A percentile compares a stretch with the other conserved stretches of the same genome.
Conservation (phyloP, 2,113 vertebrate species). For the Phyllostomus hastatus region DNA sequence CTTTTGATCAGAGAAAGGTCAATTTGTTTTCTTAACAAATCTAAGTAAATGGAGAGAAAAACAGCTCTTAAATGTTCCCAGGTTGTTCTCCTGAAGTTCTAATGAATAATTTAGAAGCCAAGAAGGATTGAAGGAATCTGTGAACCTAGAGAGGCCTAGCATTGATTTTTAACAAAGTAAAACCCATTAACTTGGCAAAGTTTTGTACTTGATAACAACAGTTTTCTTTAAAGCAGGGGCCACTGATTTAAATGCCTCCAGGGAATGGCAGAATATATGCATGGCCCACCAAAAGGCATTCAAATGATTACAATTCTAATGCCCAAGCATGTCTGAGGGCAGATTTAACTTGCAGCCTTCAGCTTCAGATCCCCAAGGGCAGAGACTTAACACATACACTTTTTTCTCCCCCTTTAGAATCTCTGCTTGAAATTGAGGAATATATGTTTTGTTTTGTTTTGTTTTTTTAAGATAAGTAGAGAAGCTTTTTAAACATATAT, state of each 20-base stretch:
- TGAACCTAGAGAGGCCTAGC: not conserved
- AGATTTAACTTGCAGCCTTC: not conserved
- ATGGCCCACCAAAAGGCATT: not conserved
- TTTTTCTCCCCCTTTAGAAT: not conserved
- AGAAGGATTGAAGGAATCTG: not conserved
- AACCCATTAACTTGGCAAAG: slow-evolving; percentile 32
- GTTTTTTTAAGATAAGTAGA: not conserved
- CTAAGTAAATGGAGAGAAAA: slow-evolving; percentile 10
- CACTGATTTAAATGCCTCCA: not conserved
- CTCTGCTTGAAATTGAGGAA: slow-evolving; percentile 24
- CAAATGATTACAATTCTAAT: not conserved
- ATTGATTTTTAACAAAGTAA: slow-evolving; percentile 41
- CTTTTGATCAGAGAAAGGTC: not conserved
- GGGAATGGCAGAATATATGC: not conserved
- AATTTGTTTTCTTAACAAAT: slow-evolving; percentile 42
- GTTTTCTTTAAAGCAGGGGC: not conserved
- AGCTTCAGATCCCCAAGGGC: not conserved
- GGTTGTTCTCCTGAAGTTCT: slow-evolving; percentile 23
- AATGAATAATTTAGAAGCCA: slow-evolving; percentile 37
- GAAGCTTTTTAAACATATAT: no score
- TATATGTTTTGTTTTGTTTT: not conserved
- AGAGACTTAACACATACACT: not conserved
- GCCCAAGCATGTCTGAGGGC: not conserved
- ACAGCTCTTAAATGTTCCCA: not conserved
- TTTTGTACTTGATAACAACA: not conserved